Evolutionary conservation across 2,113 vertebrate species (phyloP).

Genomic region (Oostethus manadensis): DNA sequence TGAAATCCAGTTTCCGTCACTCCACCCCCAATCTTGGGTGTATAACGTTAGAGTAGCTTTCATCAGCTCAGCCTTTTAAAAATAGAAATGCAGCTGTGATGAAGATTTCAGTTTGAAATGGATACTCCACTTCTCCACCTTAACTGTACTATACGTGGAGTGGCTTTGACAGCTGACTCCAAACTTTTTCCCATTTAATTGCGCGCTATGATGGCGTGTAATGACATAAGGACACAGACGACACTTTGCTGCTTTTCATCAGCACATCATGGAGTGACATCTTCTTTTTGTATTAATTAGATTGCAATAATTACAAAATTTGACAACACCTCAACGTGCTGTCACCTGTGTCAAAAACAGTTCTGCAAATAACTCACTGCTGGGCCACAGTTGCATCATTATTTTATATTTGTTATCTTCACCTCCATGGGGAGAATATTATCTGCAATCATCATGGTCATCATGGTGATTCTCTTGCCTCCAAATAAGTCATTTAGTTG

Average conservation of each 20-base stretch:
- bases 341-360: slow-evolving; percentile 48
- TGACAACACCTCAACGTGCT: slow-evolving; percentile 58
- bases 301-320: slow-evolving; percentile 61
- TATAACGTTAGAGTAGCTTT: slow-evolving; percentile 52
- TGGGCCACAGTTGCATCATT: slow-evolving; percentile 45
- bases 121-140: slow-evolving; percentile 35
- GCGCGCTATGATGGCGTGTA: slow-evolving; percentile 2
- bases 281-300: slow-evolving; percentile 53
- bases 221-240: neutral
- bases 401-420: slow-evolving; percentile 65
- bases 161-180: slow-evolving; percentile 4
- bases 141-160: neutral
- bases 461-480: slow-evolving; percentile 67
- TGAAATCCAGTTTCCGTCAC: slow-evolving; percentile 56
- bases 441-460: slow-evolving; percentile 71
- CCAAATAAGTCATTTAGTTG: slow-evolving; percentile 76
- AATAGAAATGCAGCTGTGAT: slow-evolving; percentile 53
- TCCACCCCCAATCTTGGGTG: slow-evolving; percentile 36
- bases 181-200: slow-evolving; percentile 11
- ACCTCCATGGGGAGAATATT: slow-evolving; percentile 62
- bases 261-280: slow-evolving; percentile 29
- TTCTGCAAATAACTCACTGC: slow-evolving; percentile 55
- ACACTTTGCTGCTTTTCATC: slow-evolving; percentile 43
- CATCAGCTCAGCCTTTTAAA: slow-evolving; percentile 55
- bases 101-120: slow-evolving; percentile 50